These are phyloP conservation scores for Plagiodera versicolora DNA, from an alignment of 2,888 invertebrate species.

Conservation along the genomic window DNA sequence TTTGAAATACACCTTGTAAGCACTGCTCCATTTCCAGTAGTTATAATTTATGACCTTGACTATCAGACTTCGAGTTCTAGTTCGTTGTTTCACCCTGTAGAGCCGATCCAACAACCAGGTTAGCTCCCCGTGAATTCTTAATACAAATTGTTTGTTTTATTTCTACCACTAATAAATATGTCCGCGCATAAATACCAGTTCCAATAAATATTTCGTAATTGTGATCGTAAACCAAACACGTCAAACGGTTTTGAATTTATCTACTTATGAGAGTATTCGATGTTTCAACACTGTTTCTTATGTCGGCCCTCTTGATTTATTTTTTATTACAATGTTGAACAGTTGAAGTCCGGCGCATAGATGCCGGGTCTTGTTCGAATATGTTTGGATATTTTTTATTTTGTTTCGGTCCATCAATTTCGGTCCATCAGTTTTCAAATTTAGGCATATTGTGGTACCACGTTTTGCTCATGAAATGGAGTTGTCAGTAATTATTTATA, in stretches of 20 bases:
- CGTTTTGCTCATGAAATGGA: too few relatives aligned
- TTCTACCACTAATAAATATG: conserved; percentile 55
- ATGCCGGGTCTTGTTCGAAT: conserved; percentile 19
- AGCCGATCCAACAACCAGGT: conserved; percentile 36
- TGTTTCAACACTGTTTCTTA: conserved; percentile 38
- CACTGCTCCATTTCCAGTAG: too few relatives aligned
- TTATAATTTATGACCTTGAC: too few relatives aligned
- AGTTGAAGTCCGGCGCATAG: conserved; percentile 14
- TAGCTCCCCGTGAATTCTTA: conserved; percentile 47
- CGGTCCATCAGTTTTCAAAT: too few relatives aligned
- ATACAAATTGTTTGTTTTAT: conserved; percentile 54
- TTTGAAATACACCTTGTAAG: too few relatives aligned
- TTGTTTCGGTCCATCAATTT: neutral
- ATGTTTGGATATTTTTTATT: conserved; percentile 12
- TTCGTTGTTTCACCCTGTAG: conserved; percentile 8
- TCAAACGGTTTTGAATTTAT: conserved; percentile 43
- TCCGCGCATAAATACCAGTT: conserved; percentile 49
- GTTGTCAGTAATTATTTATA: too few relatives aligned
- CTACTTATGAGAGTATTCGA: conserved; percentile 37
- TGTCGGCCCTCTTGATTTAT: conserved; percentile 30
- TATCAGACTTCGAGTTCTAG: neutral
- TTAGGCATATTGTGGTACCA: too few relatives aligned
- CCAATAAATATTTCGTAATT: conserved; percentile 54
- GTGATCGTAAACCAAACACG: conserved; percentile 49
- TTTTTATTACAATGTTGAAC: conserved; percentile 27